Conservation (phyloP, 1,140 invertebrate genomes). For the Pteromalus puparum region DNA sequence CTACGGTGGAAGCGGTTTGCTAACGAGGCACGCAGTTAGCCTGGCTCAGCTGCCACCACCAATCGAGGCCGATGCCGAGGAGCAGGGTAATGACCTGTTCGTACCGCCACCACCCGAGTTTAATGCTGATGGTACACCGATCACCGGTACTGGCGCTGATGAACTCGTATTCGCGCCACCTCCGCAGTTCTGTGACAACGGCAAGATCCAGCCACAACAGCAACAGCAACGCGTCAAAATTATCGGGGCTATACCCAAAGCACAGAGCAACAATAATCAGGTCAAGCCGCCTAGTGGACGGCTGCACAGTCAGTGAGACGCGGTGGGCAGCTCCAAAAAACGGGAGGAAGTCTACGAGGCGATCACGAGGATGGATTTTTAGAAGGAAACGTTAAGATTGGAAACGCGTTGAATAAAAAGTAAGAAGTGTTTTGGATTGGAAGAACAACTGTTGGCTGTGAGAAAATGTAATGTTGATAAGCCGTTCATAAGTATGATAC, state of each 20-base stretch:
- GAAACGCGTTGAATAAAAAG: background rate
- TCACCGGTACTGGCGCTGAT: constrained; percentile 64
- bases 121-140: constrained; percentile 73
- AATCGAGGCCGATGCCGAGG: constrained; percentile 84
- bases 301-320: constrained; percentile 75
- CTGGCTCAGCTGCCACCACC: constrained; percentile 88
- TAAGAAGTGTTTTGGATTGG: background rate
- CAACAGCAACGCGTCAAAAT: constrained; percentile 80
- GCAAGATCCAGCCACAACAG: constrained; percentile 61
- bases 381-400: background rate
- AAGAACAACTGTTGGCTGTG: background rate
- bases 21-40: constrained; percentile 84
- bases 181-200: constrained; percentile 82
- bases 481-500: background rate
- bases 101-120: constrained; percentile 89
- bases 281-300: constrained; percentile 75
- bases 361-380: constrained; percentile 44
- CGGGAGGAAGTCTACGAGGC: constrained; percentile 6
- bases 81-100: constrained; percentile 80
- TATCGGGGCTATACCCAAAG: constrained; percentile 86
- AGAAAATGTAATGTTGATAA: background rate
- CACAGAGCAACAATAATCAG: constrained; percentile 63
- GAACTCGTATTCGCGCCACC: constrained; percentile 80
- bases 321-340: background rate
- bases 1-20: constrained; percentile 72